A percentile compares a stretch with the other conserved stretches of the same genome.
phyloP scores from a whole-genome alignment of 2,113 vertebrate species.

The Speoplatyrhinus poulsoni region DNA sequence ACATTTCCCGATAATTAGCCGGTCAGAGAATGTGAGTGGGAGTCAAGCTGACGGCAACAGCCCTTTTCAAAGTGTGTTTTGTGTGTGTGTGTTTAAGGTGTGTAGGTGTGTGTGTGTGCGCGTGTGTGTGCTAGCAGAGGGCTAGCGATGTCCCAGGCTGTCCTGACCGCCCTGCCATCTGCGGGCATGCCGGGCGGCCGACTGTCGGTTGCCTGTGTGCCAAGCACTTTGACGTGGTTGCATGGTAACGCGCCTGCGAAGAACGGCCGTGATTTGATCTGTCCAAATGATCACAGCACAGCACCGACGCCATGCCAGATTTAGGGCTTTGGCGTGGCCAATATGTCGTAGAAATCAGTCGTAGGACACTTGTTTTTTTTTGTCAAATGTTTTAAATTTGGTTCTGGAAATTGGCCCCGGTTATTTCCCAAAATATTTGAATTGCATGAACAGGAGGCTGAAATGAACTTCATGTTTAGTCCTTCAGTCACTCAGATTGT shows the following conservation, averaged over 20 bases:
- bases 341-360: background rate
- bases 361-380: background rate
- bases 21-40: conserved; percentile 42
- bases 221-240: conserved; percentile 67
- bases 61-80: conserved; percentile 16
- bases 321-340: conserved; percentile 7
- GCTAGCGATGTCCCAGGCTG: conserved; percentile 55
- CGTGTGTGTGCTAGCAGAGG: conserved; percentile 44
- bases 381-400: background rate
- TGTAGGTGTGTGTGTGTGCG: conserved; percentile 17
- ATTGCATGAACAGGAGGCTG: background rate
- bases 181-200: conserved; percentile 65
- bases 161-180: conserved; percentile 71
- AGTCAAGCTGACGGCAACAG: conserved; percentile 52
- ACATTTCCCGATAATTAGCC: conserved; percentile 46
- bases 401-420: background rate
- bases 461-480: no score
- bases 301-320: conserved; percentile 26
- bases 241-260: conserved; percentile 67
- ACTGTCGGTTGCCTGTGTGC: conserved; percentile 59
- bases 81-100: background rate
- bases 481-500: background rate
- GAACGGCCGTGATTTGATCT: conserved; percentile 36
- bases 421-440: background rate
- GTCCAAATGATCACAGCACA: conserved; percentile 48